Conservation (phyloP, 2,797 vertebrate species). For the Lagorchestes hirsutus region DNA sequence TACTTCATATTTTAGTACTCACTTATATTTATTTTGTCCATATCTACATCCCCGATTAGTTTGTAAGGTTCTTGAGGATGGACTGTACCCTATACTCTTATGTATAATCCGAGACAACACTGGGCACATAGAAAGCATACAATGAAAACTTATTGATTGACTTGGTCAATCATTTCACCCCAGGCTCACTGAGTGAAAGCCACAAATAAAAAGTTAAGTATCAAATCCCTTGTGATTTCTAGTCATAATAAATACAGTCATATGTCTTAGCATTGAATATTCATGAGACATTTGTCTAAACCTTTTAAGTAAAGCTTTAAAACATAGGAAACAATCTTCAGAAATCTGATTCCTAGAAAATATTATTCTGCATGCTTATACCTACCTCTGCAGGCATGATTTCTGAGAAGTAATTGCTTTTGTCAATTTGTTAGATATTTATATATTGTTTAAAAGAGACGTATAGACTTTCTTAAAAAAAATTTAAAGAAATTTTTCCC, state of each 20-base stretch:
- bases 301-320: conserved; percentile 55
- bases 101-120: neutral
- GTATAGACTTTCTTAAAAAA: neutral
- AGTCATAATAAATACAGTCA: conserved; percentile 65
- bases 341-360: conserved; percentile 19
- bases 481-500: conserved; percentile 59
- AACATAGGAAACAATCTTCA: neutral
- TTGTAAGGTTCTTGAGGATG: neutral
- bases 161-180: conserved; percentile 39
- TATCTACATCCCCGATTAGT: neutral
- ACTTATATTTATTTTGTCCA: neutral
- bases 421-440: conserved; percentile 32
- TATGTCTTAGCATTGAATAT: conserved; percentile 40
- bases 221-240: conserved; percentile 56
- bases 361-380: neutral
- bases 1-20: neutral
- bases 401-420: conserved; percentile 20
- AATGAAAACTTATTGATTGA: conserved; percentile 32
- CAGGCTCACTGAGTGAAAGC: conserved; percentile 38
- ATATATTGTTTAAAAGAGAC: conserved; percentile 41
- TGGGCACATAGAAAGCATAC: neutral
- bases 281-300: conserved; percentile 63
- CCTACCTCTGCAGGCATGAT: neutral
- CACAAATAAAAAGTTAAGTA: conserved; percentile 61
- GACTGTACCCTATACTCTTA: neutral